A percentile compares a stretch with the other conserved stretches of the same genome.
Conservation (phyloP, 2,888 invertebrate genomes). For the Cheilosia urbana region DNA sequence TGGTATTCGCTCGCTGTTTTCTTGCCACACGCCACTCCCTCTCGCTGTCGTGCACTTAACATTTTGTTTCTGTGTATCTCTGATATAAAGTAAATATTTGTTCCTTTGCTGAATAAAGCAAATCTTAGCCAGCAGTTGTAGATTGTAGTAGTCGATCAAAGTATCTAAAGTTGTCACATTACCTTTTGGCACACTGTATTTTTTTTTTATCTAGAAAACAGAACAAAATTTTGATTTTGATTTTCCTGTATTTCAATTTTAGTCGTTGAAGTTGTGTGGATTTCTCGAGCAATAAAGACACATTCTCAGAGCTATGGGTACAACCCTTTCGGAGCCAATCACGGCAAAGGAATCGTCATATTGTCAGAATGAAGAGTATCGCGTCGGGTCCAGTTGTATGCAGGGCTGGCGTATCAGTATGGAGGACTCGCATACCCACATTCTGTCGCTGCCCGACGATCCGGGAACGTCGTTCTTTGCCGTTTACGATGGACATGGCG, state of each 20-base stretch:
- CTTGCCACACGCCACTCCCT: constrained; percentile 3
- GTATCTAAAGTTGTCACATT: constrained; percentile 39
- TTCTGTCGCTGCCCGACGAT: constrained; percentile 96
- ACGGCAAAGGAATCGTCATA: constrained; percentile 94
- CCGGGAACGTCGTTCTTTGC: constrained; percentile 97
- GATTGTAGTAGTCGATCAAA: constrained; percentile 42
- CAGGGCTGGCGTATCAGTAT: constrained; percentile 99
- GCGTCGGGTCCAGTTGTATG: constrained; percentile 98
- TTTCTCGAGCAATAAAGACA: constrained; percentile 24
- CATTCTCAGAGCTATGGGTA: constrained; percentile 90
- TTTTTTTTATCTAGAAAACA: background rate
- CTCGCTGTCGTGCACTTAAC: constrained; percentile 29
- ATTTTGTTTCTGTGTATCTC: constrained; percentile 30
- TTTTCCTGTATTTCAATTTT: constrained; percentile 31
- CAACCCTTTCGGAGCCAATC: constrained; percentile 98
- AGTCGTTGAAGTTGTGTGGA: constrained; percentile 42
- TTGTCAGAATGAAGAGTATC: constrained; percentile 89
- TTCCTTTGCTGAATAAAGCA: constrained; percentile 39
- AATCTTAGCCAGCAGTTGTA: constrained; percentile 28
- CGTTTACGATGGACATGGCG: constrained; percentile 91
- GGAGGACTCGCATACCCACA: constrained; percentile 99
- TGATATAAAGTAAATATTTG: constrained; percentile 59
- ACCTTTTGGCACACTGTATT: constrained; percentile 6
- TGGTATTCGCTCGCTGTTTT: background rate
- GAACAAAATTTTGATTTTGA: constrained; percentile 37